A percentile compares a stretch with the other conserved stretches of the same genome.
These are phyloP conservation scores for Gallirallus australis DNA, from an alignment of 2,797 vertebrate species.

Conservation along the genomic window DNA sequence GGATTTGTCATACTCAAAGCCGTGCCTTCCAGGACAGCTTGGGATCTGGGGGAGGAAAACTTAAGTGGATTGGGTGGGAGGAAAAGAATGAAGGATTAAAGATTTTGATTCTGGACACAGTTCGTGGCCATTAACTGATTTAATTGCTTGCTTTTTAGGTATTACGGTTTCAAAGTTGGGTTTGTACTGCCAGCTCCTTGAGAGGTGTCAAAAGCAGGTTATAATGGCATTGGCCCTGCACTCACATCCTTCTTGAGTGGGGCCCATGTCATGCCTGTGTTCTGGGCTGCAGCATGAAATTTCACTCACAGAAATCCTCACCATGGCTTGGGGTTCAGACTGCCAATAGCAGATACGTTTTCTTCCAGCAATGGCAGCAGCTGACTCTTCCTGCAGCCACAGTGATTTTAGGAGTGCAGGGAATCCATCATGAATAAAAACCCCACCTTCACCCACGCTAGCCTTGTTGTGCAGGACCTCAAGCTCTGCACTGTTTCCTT, in stretches of 20 bases:
- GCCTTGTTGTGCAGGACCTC: background rate
- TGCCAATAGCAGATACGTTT: background rate
- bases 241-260: accelerated
- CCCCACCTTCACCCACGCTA: background rate
- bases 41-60: background rate
- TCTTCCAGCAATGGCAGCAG: background rate
- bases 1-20: background rate
- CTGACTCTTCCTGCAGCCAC: background rate
- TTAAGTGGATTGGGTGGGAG: background rate
- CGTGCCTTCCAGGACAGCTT: background rate
- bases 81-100: background rate
- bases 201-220: background rate
- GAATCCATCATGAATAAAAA: background rate
- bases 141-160: background rate
- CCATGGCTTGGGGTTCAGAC: background rate
- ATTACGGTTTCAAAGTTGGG: background rate
- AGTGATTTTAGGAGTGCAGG: background rate
- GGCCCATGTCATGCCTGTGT: accelerated
- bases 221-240: accelerated
- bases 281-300: background rate
- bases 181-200: background rate
- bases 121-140: background rate
- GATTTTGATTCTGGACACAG: background rate
- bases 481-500: background rate
- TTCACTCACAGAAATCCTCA: background rate